These are phyloP conservation scores for Meriones unguiculatus DNA, from an alignment of 2,113 vertebrate genomes.

Conservation along the genomic window DNA sequence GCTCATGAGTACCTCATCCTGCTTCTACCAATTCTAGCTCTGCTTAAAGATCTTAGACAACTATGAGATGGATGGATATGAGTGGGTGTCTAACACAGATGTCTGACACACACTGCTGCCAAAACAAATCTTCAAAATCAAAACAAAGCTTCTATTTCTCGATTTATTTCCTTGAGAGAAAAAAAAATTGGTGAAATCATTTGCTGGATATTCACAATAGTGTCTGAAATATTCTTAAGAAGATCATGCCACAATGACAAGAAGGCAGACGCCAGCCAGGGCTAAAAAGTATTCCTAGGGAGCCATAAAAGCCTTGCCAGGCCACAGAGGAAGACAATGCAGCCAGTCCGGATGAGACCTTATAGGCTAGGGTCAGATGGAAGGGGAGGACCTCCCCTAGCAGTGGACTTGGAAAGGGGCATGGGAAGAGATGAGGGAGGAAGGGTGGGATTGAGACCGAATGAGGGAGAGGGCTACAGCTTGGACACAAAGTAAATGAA, in stretches of 20 bases:
- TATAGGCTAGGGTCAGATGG: too few relatives aligned
- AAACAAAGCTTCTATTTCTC: constrained; percentile 23
- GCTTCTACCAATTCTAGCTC: background rate
- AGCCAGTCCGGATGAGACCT: too few relatives aligned
- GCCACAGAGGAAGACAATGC: too few relatives aligned
- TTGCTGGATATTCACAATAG: background rate
- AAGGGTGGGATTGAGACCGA: too few relatives aligned
- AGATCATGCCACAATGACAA: background rate
- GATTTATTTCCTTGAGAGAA: background rate
- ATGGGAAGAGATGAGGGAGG: too few relatives aligned
- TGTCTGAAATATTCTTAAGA: constrained; percentile 27
- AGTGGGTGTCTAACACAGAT: background rate
- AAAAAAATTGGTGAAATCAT: background rate
- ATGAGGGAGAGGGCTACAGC: too few relatives aligned
- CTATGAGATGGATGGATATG: background rate
- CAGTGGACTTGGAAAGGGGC: too few relatives aligned
- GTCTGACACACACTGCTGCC: constrained; percentile 15
- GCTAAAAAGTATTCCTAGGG: background rate
- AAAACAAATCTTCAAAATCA: constrained; percentile 53
- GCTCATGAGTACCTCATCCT: background rate
- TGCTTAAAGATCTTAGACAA: background rate
- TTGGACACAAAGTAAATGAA: too few relatives aligned
- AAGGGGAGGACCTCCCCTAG: too few relatives aligned
- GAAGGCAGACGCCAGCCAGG: background rate
- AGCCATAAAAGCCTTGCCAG: background rate